A percentile compares a stretch with the other conserved stretches of the same genome.
These are phyloP conservation scores for Danio kyathit DNA, from an alignment of 2,797 vertebrate genomes.

Conservation along the genomic window DNA sequence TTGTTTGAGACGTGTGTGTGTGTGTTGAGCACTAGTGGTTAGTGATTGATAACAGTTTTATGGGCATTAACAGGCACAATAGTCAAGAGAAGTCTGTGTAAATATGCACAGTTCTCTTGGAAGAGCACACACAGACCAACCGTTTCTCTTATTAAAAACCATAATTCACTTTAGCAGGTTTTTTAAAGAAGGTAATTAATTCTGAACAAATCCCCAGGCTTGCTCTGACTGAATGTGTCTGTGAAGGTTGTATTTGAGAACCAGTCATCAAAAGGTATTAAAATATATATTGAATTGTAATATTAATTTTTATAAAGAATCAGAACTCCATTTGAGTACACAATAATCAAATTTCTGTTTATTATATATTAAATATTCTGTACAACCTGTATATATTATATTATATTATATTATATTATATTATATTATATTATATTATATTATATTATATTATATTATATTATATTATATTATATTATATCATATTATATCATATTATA, in stretches of 20 bases:
- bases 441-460: conserved; percentile 2
- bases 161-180: conserved; percentile 28
- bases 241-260: background rate
- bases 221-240: background rate
- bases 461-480: background rate
- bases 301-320: background rate
- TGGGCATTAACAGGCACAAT: conserved; percentile 21
- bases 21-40: background rate
- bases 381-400: no score
- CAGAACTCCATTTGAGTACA: no score
- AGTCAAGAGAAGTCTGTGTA: conserved; percentile 5
- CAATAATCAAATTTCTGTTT: no score
- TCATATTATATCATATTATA: background rate
- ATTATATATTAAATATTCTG: no score
- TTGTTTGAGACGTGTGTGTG: conserved; percentile 12
- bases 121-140: background rate
- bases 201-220: background rate
- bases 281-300: background rate
- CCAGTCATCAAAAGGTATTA: no score
- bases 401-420: background rate
- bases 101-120: background rate
- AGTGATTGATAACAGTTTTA: conserved; percentile 6
- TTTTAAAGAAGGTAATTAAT: conserved; percentile 35
- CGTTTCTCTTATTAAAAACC: conserved; percentile 12
- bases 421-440: background rate